These are phyloP conservation scores for Seriola aureovittata DNA, from an alignment of 2,113 vertebrate species.

Conservation along the genomic window DNA sequence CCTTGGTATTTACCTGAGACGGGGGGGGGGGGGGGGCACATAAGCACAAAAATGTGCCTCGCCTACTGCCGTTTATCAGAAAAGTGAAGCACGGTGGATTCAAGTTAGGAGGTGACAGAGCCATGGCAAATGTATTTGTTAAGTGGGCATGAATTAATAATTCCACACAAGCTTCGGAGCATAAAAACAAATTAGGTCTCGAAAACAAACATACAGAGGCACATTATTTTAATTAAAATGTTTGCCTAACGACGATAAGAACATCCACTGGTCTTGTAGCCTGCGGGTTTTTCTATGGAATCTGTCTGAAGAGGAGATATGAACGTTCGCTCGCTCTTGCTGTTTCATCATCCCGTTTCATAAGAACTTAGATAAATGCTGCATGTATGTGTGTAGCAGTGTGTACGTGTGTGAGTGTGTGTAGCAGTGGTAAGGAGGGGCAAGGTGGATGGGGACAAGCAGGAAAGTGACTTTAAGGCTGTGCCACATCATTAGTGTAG, in stretches of 20 bases:
- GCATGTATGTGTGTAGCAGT: background rate
- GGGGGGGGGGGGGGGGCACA: background rate
- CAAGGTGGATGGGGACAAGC: slow-evolving; percentile 21
- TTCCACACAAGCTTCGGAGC: slow-evolving; percentile 13
- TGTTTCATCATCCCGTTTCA: slow-evolving; percentile 11
- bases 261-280: slow-evolving; percentile 6
- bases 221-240: slow-evolving; percentile 52
- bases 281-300: background rate
- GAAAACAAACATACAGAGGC: slow-evolving; percentile 34
- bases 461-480: slow-evolving; percentile 20
- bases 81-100: too few relatives aligned
- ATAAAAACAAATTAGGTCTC: slow-evolving; percentile 41
- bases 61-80: background rate
- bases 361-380: slow-evolving; percentile 8
- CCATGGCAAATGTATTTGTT: slow-evolving; percentile 15
- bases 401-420: slow-evolving; percentile 19
- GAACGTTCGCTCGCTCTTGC: background rate
- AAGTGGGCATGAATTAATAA: slow-evolving; percentile 61
- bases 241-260: slow-evolving; percentile 39
- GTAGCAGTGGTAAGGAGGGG: background rate
- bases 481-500: slow-evolving; percentile 47
- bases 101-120: background rate
- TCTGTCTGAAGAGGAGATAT: slow-evolving; percentile 20
- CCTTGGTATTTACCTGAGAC: slow-evolving; percentile 33
- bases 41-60: slow-evolving; percentile 21